Evolutionary conservation across 2,113 vertebrate species (phyloP).

Genomic region (Myrmecobius fasciatus): DNA sequence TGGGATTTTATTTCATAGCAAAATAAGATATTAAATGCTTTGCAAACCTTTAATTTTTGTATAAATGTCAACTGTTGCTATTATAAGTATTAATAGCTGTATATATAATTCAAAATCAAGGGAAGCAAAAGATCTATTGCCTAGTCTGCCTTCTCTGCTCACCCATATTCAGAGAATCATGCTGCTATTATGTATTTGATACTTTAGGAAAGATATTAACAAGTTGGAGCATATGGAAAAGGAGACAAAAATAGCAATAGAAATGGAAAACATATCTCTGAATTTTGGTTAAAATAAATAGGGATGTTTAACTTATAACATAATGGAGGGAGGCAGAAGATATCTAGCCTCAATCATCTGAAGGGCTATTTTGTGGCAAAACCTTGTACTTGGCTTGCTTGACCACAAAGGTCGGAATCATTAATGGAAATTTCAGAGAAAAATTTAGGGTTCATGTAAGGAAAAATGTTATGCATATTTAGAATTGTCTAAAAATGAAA

Average conservation of each 20-base stretch:
- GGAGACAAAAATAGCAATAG: background rate
- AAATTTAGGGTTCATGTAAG: too few species aligned
- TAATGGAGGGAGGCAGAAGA: too few species aligned
- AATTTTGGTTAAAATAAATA: too few species aligned
- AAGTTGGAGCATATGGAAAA: background rate
- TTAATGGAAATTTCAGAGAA: too few species aligned
- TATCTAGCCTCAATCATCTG: too few species aligned
- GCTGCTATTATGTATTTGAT: background rate
- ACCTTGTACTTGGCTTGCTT: too few species aligned
- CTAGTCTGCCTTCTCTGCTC: background rate
- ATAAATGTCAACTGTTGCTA: background rate
- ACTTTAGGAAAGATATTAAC: background rate
- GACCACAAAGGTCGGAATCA: too few species aligned
- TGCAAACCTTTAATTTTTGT: background rate
- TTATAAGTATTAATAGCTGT: background rate
- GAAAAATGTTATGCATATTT: too few species aligned
- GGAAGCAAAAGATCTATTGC: background rate
- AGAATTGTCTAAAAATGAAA: too few species aligned
- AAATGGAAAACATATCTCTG: background rate
- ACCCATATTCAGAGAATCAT: background rate
- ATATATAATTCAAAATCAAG: background rate
- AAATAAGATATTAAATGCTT: background rate
- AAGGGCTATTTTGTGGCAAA: too few species aligned
- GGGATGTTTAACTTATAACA: too few species aligned
- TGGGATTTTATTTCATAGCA: background rate